Base-by-base conservation (phyloP, 2,888 invertebrate species). In the Choreutis nemorana region DNA sequence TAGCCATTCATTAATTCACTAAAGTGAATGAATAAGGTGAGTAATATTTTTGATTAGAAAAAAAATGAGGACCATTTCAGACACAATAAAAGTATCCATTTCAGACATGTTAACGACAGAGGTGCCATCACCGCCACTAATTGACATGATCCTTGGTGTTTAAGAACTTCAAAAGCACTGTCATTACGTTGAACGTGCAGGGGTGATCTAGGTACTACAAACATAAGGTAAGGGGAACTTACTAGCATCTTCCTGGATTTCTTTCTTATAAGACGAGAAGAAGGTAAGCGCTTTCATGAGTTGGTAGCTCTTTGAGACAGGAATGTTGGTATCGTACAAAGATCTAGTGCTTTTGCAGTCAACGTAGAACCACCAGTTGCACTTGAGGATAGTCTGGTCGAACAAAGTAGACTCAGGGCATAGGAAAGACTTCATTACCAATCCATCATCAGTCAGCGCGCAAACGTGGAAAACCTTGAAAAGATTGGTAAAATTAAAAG, bases 361-460 rank as follows among this genome's bases (percentile, higher is more conserved):
- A 0, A 94, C 93, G 60, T 93, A 94, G 77, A 94, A 92, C 91
- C 92, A 94, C 93, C 93, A 94, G 62, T 94, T 94, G 66, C 94
- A 94, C 57, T 93, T 93, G 3, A 94, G 81, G 38, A 94, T 90
- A 12, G 91, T 91, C 63, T 94, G 94, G 54, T 94, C 94, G 65
- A 94, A 94, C 29, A 94, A 81, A 0, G 94, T 94, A 15, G 91
- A 93, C 61, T 94, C 92, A 0, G 94, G 94, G 54, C 94, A 94
- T 25, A 93, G 81, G 71, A 94, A 94, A 26, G 93, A 93, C 64
- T 94, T 94, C 86, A 92, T 91, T 28, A 94, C 90, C 31, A 93
- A 78, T 0, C 93, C 93, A 42, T 92, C 91, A 44, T 94, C 93
- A 2, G 93, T 93, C 29, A 94, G 72, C 0, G 93, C 93, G 53